Evolutionary conservation across 2,113 vertebrate genomes (phyloP).

Genomic region (Quiscalus mexicanus): DNA sequence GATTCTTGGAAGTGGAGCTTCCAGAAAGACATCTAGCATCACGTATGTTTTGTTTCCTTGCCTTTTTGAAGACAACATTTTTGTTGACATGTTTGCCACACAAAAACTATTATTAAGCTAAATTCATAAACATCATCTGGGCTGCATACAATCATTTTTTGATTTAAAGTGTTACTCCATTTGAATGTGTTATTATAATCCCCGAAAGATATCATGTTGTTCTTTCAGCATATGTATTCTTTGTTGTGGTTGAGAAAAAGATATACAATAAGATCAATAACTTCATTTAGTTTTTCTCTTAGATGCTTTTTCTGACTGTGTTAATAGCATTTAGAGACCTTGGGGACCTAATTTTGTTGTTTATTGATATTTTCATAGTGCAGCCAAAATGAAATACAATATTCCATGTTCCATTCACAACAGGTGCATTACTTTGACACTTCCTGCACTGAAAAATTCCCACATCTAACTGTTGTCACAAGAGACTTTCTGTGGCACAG

Average conservation of each 20-base stretch:
- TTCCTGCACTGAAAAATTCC: neutral
- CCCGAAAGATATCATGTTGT: neutral
- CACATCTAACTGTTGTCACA: neutral
- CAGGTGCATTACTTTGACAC: neutral
- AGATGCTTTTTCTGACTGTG: neutral
- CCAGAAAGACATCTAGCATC: constrained; percentile 59
- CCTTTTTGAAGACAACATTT: neutral
- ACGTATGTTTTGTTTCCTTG: constrained; percentile 66
- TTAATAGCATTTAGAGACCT: neutral
- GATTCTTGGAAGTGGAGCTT: constrained; percentile 38
- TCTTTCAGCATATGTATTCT: neutral
- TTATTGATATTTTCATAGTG: neutral
- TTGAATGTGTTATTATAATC: neutral
- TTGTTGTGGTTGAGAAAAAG: neutral
- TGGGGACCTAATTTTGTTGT: neutral
- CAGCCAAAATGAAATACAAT: neutral
- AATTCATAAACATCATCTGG: neutral
- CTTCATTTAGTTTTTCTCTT: neutral
- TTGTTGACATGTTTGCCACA: neutral
- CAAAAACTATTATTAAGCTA: neutral
- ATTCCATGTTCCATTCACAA: neutral
- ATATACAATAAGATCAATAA: neutral
- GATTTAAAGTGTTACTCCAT: neutral
- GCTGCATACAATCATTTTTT: neutral
- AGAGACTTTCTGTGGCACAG: neutral